phyloP scores from a whole-genome alignment of 2,113 vertebrate genomes.

The Taurulus bubalis region DNA sequence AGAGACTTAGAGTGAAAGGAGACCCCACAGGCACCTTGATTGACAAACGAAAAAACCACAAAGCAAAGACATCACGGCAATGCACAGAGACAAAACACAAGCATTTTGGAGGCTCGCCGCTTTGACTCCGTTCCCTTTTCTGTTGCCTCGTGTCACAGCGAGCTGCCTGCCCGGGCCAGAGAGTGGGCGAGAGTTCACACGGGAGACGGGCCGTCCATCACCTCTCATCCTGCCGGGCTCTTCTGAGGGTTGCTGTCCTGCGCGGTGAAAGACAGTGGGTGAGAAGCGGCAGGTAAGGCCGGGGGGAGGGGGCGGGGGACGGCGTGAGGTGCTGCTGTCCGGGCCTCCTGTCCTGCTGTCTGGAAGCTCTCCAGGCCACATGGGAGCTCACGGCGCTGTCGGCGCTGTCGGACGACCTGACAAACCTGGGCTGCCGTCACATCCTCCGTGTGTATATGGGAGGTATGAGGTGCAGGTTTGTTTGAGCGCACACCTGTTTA shows the following conservation, averaged over 20 bases:
- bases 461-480: slow-evolving; percentile 46
- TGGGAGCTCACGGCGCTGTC: slow-evolving; percentile 73
- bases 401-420: slow-evolving; percentile 58
- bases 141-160: slow-evolving; percentile 43
- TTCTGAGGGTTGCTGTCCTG: slow-evolving; percentile 79
- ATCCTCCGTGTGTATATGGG: slow-evolving; percentile 44
- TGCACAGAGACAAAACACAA: background rate
- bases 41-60: slow-evolving; percentile 34
- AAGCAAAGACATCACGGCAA: slow-evolving; percentile 25
- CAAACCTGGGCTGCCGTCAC: slow-evolving; percentile 69
- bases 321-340: slow-evolving; percentile 63
- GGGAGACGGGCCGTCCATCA: slow-evolving; percentile 75
- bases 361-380: slow-evolving; percentile 67
- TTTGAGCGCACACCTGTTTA: slow-evolving; percentile 56
- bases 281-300: slow-evolving; percentile 47
- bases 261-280: slow-evolving; percentile 59
- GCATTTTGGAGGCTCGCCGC: slow-evolving; percentile 24
- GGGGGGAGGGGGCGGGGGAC: slow-evolving; percentile 25
- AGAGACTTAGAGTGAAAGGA: slow-evolving; percentile 1
- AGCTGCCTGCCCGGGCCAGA: slow-evolving; percentile 48
- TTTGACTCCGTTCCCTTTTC: slow-evolving; percentile 32
- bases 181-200: slow-evolving; percentile 61
- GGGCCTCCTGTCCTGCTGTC: slow-evolving; percentile 75
- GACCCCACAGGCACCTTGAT: background rate
- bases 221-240: slow-evolving; percentile 63